Conservation (phyloP, 2,888 invertebrate genomes). For the Latrodectus elegans region DNA sequence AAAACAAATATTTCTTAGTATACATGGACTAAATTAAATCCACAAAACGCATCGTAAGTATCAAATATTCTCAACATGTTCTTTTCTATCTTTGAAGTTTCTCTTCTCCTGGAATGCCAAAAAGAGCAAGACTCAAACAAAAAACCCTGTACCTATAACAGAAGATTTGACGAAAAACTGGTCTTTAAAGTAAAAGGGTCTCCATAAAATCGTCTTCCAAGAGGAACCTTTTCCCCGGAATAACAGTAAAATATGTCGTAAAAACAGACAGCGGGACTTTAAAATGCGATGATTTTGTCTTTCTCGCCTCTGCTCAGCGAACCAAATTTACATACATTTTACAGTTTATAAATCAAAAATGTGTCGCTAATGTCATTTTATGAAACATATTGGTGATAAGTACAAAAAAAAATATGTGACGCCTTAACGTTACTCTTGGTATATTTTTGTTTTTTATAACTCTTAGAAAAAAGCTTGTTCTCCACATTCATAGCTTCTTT, state of each 20-base stretch:
- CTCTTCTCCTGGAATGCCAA: background rate
- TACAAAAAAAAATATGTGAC: slow-evolving; percentile 21
- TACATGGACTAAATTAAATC: too few relatives aligned
- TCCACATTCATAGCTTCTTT: slow-evolving; percentile 8
- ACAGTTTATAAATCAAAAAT: slow-evolving; percentile 53
- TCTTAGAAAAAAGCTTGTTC: slow-evolving; percentile 9
- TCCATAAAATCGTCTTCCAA: slow-evolving; percentile 24
- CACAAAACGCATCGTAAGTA: too few relatives aligned
- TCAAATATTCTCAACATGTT: too few relatives aligned
- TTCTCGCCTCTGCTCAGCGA: background rate
- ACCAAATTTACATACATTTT: slow-evolving; percentile 58
- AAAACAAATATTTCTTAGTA: too few relatives aligned
- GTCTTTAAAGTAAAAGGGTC: background rate
- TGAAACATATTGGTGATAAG: too few relatives aligned
- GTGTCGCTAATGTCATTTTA: background rate
- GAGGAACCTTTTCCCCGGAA: background rate
- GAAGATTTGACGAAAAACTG: too few relatives aligned
- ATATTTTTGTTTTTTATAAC: slow-evolving; percentile 27
- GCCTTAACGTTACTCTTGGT: slow-evolving; percentile 1
- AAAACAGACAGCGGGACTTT: slow-evolving; percentile 29
- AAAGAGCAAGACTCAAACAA: background rate
- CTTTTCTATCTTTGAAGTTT: too few relatives aligned
- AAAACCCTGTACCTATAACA: too few relatives aligned
- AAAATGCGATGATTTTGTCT: slow-evolving; percentile 17
- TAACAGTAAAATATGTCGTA: slow-evolving; percentile 39